phyloP scores from a whole-genome alignment of 2,113 vertebrate species.

The Carassius gibelio region DNA sequence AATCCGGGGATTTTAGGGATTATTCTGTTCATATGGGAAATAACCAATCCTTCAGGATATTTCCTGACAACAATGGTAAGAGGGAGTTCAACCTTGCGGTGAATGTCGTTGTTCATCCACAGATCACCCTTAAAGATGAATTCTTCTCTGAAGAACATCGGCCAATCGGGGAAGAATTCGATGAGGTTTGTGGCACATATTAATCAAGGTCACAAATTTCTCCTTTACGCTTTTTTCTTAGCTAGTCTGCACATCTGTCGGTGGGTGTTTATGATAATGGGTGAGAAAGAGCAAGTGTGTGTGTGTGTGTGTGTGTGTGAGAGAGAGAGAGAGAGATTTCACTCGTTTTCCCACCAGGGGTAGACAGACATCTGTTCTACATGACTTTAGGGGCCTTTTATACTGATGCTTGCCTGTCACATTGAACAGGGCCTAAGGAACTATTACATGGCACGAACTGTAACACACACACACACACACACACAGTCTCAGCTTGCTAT shows the following conservation, averaged over 20 bases:
- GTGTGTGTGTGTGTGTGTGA: not conserved
- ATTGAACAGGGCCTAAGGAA: slow-evolving; percentile 58
- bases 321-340: slow-evolving; percentile 21
- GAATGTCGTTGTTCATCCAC: not conserved
- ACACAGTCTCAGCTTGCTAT: not conserved
- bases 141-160: slow-evolving; percentile 1
- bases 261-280: not conserved
- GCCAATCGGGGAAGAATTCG: not conserved
- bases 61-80: not conserved
- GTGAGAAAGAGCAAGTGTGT: slow-evolving; percentile 9
- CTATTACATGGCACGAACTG: slow-evolving; percentile 45
- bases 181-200: not conserved
- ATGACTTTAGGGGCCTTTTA: slow-evolving; percentile 67
- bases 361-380: slow-evolving; percentile 68
- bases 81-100: not conserved
- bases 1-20: not conserved
- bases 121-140: not conserved
- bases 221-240: not conserved
- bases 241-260: slow-evolving; percentile 27
- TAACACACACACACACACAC: slow-evolving; percentile 35
- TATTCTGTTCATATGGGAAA: slow-evolving; percentile 1
- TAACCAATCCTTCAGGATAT: not conserved
- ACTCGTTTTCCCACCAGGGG: slow-evolving; percentile 29
- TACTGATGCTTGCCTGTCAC: slow-evolving; percentile 70
- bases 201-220: not conserved